A percentile compares a stretch with the other conserved stretches of the same genome.
Evolutionary conservation across 1,140 invertebrate genomes (phyloP).

Genomic region (Drosophila oshimai): DNA sequence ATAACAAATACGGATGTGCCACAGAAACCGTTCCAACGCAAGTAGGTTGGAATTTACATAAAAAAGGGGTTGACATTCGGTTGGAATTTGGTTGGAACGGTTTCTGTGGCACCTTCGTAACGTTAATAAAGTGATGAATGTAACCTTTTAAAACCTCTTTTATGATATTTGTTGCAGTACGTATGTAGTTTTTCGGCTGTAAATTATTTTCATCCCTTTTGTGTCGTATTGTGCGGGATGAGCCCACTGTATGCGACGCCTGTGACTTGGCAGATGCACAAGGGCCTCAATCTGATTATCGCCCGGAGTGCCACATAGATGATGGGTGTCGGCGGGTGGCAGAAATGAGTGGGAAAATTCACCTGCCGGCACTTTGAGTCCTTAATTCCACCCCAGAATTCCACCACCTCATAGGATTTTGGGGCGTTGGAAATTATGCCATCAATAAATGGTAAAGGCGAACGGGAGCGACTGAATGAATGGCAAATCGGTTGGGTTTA

Average conservation of each 20-base stretch:
- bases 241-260: slow-evolving; percentile 15
- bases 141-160: too few species aligned
- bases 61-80: too few species aligned
- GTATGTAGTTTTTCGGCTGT: too few species aligned
- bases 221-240: not conserved
- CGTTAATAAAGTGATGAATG: too few species aligned
- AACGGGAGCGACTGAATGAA: not conserved
- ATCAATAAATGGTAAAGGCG: slow-evolving; percentile 31
- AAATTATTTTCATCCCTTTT: not conserved
- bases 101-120: too few species aligned
- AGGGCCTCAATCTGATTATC: slow-evolving; percentile 67
- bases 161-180: too few species aligned
- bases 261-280: slow-evolving; percentile 4
- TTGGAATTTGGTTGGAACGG: too few species aligned
- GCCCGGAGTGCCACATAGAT: slow-evolving; percentile 61
- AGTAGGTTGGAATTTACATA: too few species aligned
- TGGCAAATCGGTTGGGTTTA: not conserved
- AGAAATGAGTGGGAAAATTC: not conserved
- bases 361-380: slow-evolving; percentile 4
- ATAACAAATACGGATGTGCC: too few species aligned
- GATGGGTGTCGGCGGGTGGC: slow-evolving; percentile 6
- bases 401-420: slow-evolving; percentile 22
- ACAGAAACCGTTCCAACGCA: too few species aligned
- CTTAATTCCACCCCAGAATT: not conserved
- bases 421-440: slow-evolving; percentile 58